Evolutionary conservation across 1,140 invertebrate genomes (phyloP), one percentile per base, ranked within the genome.

Genomic region (Dryas iulia): DNA sequence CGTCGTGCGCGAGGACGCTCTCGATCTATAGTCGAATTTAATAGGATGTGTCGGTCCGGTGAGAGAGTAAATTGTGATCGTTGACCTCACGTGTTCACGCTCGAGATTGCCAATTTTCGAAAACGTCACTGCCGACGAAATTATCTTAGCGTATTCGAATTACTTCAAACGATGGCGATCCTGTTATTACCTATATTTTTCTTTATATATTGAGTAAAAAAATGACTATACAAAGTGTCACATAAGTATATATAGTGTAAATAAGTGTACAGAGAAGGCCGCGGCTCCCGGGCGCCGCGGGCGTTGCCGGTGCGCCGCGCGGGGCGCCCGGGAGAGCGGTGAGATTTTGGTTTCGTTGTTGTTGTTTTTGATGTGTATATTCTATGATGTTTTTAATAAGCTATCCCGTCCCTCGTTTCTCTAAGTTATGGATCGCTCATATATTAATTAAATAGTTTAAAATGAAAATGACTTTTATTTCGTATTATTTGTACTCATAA

Each of bases 381-480:
- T 82, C 72, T 83, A 71, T 79, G 70, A 76, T 79, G 73, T 78
- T 79, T 81, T 81, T 72, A 76, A 84, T 80, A 73, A 84, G 79
- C 84, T 84, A 73, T 87, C 87, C 85, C 87, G 87, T 87, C 85
- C 87, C 83, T 86, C 79, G 75, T 79, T 86, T 78, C 74, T 78
- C 74, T 79, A 80, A 72, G 76, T 85, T 86, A 76, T 79, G 75
- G 78, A 83, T 82, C 69, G 78, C 79, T 81, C 69, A 78, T 81
- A 67, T 67, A 82, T 82, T 18, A 84, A 83, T 83, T 74, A 78
- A 65, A 80, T 80, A 83, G 81, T 77, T 84, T 74, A 81, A 77
- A 80, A 74, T 81, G 72, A 59, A 57, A 30, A 56, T 52, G 25
- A 54, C 25, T 28, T 53, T 56, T 21, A 18, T 68, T 68, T 68